Percentiles rank a stretch among this genome's conserved stretches.
These are phyloP conservation scores for Palloptera scutellata DNA, from an alignment of 2,888 invertebrate genomes.

Conservation along the genomic window DNA sequence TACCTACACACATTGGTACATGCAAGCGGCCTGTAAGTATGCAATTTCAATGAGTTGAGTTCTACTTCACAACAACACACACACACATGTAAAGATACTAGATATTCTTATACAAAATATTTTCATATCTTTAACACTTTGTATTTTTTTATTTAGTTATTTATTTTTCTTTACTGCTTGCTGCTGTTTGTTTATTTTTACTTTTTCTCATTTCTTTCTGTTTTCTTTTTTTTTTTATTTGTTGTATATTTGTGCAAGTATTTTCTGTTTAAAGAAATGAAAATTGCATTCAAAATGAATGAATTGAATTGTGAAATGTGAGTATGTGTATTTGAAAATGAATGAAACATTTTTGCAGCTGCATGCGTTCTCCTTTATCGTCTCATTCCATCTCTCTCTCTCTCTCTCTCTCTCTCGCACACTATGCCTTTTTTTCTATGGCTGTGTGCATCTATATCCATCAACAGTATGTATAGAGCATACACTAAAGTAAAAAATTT, in stretches of 20 bases:
- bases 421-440: not conserved
- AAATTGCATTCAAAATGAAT: constrained; percentile 37
- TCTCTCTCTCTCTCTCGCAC: too few relatives aligned
- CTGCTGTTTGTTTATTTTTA: not conserved
- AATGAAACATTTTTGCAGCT: constrained; percentile 19
- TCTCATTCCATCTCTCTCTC: too few relatives aligned
- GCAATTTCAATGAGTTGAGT: too few relatives aligned
- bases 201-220: not conserved
- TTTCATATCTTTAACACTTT: constrained; percentile 11
- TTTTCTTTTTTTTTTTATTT: constrained; percentile 18
- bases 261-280: constrained; percentile 27
- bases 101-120: constrained; percentile 3
- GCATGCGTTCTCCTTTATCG: not conserved
- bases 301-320: constrained; percentile 31
- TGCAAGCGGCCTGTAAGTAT: constrained; percentile 8
- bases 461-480: not conserved
- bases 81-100: constrained; percentile 24
- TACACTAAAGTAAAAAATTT: not conserved
- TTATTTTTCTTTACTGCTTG: not conserved
- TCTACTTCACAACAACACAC: not conserved
- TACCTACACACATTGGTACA: constrained; percentile 15
- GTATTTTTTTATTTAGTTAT: constrained; percentile 12
- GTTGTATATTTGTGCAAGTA: too few relatives aligned
- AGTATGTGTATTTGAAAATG: constrained; percentile 30
- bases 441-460: not conserved